phyloP scores from a whole-genome alignment of 2,113 vertebrate species.

The Hyperopisus bebe region DNA sequence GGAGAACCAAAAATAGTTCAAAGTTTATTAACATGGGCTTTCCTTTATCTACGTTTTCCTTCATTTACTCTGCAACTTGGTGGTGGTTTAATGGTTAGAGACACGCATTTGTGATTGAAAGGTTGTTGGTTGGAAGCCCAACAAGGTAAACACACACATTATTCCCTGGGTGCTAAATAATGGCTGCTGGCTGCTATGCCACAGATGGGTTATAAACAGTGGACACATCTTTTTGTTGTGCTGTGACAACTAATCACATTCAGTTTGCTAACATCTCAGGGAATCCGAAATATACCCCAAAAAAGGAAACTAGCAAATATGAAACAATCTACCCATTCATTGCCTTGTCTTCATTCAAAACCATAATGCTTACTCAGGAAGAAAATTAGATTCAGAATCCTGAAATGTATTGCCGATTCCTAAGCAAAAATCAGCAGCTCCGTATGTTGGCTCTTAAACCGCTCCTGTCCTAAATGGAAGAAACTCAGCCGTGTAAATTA shows the following conservation, averaged over 20 bases:
- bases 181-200: too few relatives aligned
- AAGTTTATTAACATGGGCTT: neutral
- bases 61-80: too few relatives aligned
- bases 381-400: neutral
- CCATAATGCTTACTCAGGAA: neutral
- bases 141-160: too few relatives aligned
- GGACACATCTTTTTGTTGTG: too few relatives aligned
- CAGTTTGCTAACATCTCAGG: neutral
- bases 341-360: neutral
- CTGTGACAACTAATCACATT: too few relatives aligned
- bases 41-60: neutral
- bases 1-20: neutral
- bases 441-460: neutral
- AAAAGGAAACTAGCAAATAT: neutral
- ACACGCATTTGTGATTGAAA: too few relatives aligned
- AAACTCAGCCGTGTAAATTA: neutral
- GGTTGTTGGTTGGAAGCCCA: too few relatives aligned
- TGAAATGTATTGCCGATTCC: neutral
- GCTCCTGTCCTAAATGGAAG: neutral
- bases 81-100: too few relatives aligned
- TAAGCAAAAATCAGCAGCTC: neutral
- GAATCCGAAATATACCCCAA: neutral
- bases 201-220: too few relatives aligned
- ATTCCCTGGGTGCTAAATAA: too few relatives aligned
- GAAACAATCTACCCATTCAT: neutral